Evolutionary conservation across 2,113 vertebrate genomes (phyloP), one percentile per base, ranked within the genome.

Genomic region (Eulemur macaco): DNA sequence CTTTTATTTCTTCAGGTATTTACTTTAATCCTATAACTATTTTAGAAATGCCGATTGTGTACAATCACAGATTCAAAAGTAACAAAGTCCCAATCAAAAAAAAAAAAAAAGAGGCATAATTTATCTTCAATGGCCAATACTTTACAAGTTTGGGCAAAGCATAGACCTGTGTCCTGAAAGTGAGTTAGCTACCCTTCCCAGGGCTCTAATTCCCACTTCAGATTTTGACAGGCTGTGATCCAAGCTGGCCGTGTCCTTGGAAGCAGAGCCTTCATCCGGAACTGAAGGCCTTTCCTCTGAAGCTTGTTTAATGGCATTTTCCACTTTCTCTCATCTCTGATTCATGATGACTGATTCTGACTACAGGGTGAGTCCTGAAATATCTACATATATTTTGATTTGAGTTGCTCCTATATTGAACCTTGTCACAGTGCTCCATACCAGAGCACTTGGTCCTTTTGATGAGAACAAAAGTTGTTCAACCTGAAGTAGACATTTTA

Each of bases 1-100:
- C 3, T 89, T 94, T 77, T 18, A 86, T 86, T 93, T 17, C 47
- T 60, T 27, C 77, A 66, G 11, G 88, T 42, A 81, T 74, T 92
- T 42, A 77, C 27, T 82, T 94, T 11, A 78, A 21, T 42, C 37
- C 13, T n/a, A 52, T 17, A 92, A 63, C 34, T 81, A 52, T 81
- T 94, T 47, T 50, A 95, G 68, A 9, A 81, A 50, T 12, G 13
- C 6, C 6, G 69, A 14, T 1, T 54, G 39, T 25, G 2, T 82
- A 0, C 18, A 37, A 27, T 34, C 23, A 71, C 31, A 69, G 13
- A 86, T 39, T 6, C n/a, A 77, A 84, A 80, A 78, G 64, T 5
- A 54, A 74, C 63, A 85, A 76, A 34, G 20, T 60, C 27, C 0
- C 29, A 89, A 31, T 20, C 74, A 47, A 52, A 82, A 45, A 11